Conservation (phyloP, 1,140 invertebrate species). For the Bombus difficillimus region DNA sequence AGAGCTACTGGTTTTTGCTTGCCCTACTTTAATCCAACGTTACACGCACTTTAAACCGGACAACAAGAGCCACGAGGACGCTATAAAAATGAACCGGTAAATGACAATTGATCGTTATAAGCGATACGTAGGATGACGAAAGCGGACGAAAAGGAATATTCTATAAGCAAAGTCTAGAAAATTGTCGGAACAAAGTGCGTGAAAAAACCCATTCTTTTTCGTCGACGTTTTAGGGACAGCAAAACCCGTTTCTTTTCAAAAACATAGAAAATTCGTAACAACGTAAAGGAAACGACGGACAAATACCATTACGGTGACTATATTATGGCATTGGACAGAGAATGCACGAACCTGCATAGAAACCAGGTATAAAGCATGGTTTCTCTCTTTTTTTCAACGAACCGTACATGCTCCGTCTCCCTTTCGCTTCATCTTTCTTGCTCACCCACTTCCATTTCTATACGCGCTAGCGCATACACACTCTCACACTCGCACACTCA, state of each 20-base stretch:
- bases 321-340: slow-evolving; percentile 30
- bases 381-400: not conserved
- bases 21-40: not conserved
- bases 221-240: not conserved
- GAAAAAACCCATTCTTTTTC: slow-evolving; percentile 18
- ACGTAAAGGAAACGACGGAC: not conserved
- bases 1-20: slow-evolving; percentile 1
- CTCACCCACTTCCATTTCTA: slow-evolving; percentile 20
- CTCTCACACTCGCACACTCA: no score
- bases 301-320: not conserved
- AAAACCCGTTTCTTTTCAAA: slow-evolving; percentile 48
- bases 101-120: not conserved
- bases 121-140: not conserved
- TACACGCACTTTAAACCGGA: not conserved
- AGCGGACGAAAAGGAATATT: not conserved
- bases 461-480: no score
- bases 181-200: slow-evolving; percentile 11
- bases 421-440: slow-evolving; percentile 34
- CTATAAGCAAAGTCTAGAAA: not conserved
- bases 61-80: not conserved
- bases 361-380: slow-evolving; percentile 50
- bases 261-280: slow-evolving; percentile 54
- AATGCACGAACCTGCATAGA: slow-evolving; percentile 6
- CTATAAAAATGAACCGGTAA: slow-evolving; percentile 12
- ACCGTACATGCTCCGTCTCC: not conserved